Evolutionary conservation across 2,888 invertebrate genomes (phyloP), one percentile per base, ranked within the genome.

Genomic region (Noctua fimbriata): DNA sequence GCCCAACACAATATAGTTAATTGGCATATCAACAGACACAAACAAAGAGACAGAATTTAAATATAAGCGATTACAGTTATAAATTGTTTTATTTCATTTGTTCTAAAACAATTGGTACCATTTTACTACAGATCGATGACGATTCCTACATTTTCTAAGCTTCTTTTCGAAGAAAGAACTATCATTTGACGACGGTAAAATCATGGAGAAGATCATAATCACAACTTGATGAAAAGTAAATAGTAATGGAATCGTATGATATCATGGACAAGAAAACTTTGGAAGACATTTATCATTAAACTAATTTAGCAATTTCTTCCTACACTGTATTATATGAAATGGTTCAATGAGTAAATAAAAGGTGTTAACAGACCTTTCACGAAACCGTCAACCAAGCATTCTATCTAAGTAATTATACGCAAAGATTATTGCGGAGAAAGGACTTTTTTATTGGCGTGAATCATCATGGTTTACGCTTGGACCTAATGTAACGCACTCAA

Each of bases 221-320:
- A 16, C 14, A 66, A 41, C n/a, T 67, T 44, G 12, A n/a, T 7
- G 9, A 67, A 67, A 67, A 24, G 5, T 32, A 28, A 41, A 52
- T 58, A 4, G 70, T 66, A 72, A 66, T 28, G 32, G 24, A 65
- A 72, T 36, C 52, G 36, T 67, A 47, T 81, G 72, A 67, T 47
- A 76, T n/a, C 21, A 78, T 41, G 6, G n/a, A 71, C 28, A 60
- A 72, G 2, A 69, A 75, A 81, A 73, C 52, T 44, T 79, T 87
- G 87, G 86, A 87, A 87, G 87, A 87, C 86, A 69, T 77, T 72
- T 21, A 77, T 74, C 70, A 65, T 63, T 67, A 63, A 79, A 77
- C 16, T 41, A 81, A 36, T 55, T 28, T 55, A 47, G 7, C 63
- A 28, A 69, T 66, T 67, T 76, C 32, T 66, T 70, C 6, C 41